phyloP scores from a whole-genome alignment of 2,797 vertebrate species.

The Ctenopoma multispine region DNA sequence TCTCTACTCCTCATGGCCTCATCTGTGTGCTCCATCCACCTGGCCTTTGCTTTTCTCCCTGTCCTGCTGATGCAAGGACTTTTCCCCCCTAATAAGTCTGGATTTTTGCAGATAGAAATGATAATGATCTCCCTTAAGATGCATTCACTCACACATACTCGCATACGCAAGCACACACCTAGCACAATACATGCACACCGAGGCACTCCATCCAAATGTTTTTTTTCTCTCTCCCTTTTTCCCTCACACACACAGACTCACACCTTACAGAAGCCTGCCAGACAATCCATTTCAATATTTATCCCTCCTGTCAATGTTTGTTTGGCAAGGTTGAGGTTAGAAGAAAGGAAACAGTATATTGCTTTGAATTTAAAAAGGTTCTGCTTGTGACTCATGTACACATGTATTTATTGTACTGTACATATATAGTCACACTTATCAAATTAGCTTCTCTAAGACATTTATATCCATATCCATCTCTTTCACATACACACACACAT shows the following conservation, averaged over 20 bases:
- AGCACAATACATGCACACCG: conserved; percentile 11
- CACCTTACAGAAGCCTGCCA: conserved; percentile 17
- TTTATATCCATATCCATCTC: background rate
- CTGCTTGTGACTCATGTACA: conserved; percentile 12
- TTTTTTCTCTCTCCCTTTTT: background rate
- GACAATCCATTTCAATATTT: conserved; percentile 65
- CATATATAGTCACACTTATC: conserved; percentile 1
- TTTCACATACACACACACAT: background rate
- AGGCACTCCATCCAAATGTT: background rate
- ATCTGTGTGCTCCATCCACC: conserved; percentile 37
- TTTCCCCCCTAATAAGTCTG: conserved; percentile 55
- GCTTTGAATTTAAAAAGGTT: conserved; percentile 22
- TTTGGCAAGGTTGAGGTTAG: conserved; percentile 47
- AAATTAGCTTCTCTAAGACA: background rate
- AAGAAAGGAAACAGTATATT: conserved; percentile 11
- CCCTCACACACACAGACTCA: conserved; percentile 6
- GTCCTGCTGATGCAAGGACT: conserved; percentile 67
- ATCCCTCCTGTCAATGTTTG: conserved; percentile 61
- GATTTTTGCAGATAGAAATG: conserved; percentile 68
- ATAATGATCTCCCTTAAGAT: conserved; percentile 84
- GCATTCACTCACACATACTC: conserved; percentile 37
- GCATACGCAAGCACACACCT: conserved; percentile 12
- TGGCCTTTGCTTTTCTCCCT: conserved; percentile 29
- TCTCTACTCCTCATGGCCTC: conserved; percentile 33
- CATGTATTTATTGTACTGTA: background rate